Base-by-base conservation (phyloP, 2,113 vertebrate species). In the Syngnathoides biaculeatus region DNA sequence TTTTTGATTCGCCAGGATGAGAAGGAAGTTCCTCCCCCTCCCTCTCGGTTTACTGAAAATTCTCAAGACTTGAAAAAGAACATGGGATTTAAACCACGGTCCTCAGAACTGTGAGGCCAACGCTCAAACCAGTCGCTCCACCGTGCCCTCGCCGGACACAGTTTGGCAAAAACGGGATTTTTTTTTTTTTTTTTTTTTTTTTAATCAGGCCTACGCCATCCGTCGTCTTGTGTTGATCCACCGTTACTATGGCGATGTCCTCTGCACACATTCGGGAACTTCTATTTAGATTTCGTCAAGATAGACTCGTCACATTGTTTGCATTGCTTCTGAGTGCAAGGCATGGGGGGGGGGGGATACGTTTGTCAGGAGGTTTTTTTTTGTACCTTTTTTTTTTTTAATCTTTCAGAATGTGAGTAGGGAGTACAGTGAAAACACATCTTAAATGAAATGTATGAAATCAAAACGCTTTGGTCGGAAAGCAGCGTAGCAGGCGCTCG, bases 271-370 rank as follows among this genome's bases (percentile, higher is more conserved):
- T 71, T 56, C 63, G 84, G 87, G 89, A 86, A 90, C 72, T 89
- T 91, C 86, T 78, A 92, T 92, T 92, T 91, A 92, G 92, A 92
- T 92, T 80, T 91, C 89, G 88, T 92, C 89, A 90, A 92, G 90
- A 92, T 92, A 90, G 74, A 77, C 86, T 84, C 75, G 72, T 84
- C 84, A 80, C 84, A 76, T 81, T 78, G 69, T 67, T 77, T 81
- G 84, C 74, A 85, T 86, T 87, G 85, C 87, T 88, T 88, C 71
- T 67, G 72, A 72, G 72, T 84, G 81, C 83, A 73, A 71, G 62
- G 43, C 75, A 69, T 30, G n/a, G 70, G 50, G 70, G 64, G 53
- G 19, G 11, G 19, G 4, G 27, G 2, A 15, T 56, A 38, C 10
- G 24, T 59, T 38, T 26, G 47, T 56, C n/a, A n/a, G n/a, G n/a